phyloP scores from a whole-genome alignment of 1,140 invertebrate genomes.

The Ips typographus region DNA sequence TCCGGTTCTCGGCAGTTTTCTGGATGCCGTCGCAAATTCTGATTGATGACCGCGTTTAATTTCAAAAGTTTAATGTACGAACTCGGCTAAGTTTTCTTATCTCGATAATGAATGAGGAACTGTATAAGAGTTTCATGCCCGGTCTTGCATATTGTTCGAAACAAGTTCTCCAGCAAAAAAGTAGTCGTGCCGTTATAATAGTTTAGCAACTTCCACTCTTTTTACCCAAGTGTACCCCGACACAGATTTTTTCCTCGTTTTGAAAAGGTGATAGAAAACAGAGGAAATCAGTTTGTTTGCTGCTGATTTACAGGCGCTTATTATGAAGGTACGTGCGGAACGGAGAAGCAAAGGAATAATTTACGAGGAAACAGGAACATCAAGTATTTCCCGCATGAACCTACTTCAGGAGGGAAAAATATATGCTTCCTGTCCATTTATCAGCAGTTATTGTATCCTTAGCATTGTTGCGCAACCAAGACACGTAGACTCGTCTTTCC shows the following conservation, averaged over 20 bases:
- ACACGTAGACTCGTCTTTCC: neutral
- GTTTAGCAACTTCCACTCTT: neutral
- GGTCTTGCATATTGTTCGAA: constrained; percentile 3
- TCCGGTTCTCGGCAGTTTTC: constrained; percentile 2
- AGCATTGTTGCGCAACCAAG: neutral
- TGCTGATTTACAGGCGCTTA: too few relatives aligned
- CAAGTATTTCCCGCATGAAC: neutral
- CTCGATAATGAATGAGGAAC: constrained; percentile 13
- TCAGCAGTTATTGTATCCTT: constrained; percentile 4
- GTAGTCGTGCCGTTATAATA: neutral
- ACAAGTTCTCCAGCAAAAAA: neutral
- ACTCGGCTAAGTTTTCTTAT: constrained; percentile 16
- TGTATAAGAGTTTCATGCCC: constrained; percentile 6
- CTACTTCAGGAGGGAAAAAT: neutral
- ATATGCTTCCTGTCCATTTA: constrained; percentile 1
- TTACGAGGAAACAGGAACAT: neutral
- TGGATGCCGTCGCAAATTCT: constrained; percentile 12
- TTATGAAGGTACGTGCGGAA: too few relatives aligned
- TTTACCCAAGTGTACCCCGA: too few relatives aligned
- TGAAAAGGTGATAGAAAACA: too few relatives aligned
- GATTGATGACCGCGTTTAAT: constrained; percentile 23
- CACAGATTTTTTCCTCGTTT: too few relatives aligned
- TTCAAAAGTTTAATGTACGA: constrained; percentile 20
- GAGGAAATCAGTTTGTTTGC: too few relatives aligned
- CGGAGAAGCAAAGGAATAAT: too few relatives aligned